These are phyloP conservation scores for Acanthochromis polyacanthus DNA, from an alignment of 2,113 vertebrate species.

Conservation along the genomic window DNA sequence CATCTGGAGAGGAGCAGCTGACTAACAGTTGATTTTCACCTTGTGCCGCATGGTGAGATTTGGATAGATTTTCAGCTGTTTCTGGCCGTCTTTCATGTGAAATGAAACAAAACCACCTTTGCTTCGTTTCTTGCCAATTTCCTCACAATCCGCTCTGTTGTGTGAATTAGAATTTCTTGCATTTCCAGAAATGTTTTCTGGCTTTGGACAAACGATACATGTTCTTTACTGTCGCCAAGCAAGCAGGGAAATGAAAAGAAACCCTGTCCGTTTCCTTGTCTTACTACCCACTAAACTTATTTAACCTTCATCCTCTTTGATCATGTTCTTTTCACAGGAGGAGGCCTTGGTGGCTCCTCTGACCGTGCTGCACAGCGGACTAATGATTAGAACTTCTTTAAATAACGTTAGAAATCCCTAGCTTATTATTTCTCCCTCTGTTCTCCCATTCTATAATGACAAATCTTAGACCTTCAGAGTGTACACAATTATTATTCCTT, in stretches of 20 bases:
- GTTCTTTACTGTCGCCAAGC: not conserved
- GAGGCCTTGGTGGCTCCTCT: slow-evolving; percentile 53
- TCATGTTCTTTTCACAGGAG: slow-evolving; percentile 67
- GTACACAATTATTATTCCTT: slow-evolving; percentile 78
- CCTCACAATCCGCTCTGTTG: not conserved
- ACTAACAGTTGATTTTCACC: slow-evolving; percentile 54
- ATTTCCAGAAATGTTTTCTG: not conserved
- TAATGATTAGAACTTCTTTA: slow-evolving; percentile 80
- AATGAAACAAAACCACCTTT: slow-evolving; percentile 8
- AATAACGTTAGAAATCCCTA: slow-evolving; percentile 73
- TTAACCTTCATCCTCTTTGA: slow-evolving; percentile 76
- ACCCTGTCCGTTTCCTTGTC: slow-evolving; percentile 34
- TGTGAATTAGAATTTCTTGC: not conserved
- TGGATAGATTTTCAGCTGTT: slow-evolving; percentile 43
- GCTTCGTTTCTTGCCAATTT: not conserved
- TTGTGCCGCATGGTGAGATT: slow-evolving; percentile 54
- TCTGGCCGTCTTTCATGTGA: not conserved
- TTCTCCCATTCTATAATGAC: slow-evolving; percentile 76
- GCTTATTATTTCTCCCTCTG: slow-evolving; percentile 75
- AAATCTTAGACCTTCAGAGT: slow-evolving; percentile 78
- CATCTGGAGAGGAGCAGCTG: slow-evolving; percentile 66
- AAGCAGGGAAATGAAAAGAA: slow-evolving; percentile 26
- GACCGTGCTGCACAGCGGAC: slow-evolving; percentile 56
- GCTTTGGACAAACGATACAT: not conserved
- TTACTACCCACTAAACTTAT: slow-evolving; percentile 61